These are phyloP conservation scores for Balaeniceps rex DNA, from an alignment of 2,113 vertebrate genomes.

Conservation along the genomic window DNA sequence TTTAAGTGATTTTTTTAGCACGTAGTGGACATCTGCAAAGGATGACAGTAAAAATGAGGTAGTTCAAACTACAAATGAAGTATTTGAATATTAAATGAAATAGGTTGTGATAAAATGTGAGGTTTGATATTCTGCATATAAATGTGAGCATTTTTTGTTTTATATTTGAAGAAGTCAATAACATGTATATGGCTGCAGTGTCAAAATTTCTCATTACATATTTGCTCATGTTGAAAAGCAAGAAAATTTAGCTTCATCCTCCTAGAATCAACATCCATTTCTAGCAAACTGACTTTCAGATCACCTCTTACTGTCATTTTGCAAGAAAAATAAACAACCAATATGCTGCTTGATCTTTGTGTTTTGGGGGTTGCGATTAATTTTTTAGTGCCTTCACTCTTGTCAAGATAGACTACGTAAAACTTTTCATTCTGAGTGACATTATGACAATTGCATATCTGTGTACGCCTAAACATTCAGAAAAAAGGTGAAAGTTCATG, in stretches of 20 bases:
- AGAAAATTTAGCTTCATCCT: neutral
- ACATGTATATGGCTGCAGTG: neutral
- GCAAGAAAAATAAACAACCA: neutral
- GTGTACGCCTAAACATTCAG: neutral
- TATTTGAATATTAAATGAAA: neutral
- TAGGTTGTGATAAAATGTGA: neutral
- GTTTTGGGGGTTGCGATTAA: neutral
- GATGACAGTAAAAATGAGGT: neutral
- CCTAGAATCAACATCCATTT: neutral
- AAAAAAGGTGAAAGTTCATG: neutral
- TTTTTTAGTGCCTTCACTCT: conserved; percentile 26
- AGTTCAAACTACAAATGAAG: neutral
- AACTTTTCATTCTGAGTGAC: neutral
- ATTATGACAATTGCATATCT: neutral
- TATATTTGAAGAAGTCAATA: neutral
- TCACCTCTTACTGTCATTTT: neutral
- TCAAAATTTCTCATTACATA: neutral
- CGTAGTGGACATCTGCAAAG: neutral
- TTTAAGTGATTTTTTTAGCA: neutral
- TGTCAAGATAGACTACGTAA: neutral
- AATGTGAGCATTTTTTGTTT: neutral
- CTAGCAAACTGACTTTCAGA: neutral
- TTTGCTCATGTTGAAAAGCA: neutral
- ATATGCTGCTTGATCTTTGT: neutral
- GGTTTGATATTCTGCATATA: neutral